Evolutionary conservation across 2,888 invertebrate species (phyloP).

Genomic region (Nesidiocoris tenuis): DNA sequence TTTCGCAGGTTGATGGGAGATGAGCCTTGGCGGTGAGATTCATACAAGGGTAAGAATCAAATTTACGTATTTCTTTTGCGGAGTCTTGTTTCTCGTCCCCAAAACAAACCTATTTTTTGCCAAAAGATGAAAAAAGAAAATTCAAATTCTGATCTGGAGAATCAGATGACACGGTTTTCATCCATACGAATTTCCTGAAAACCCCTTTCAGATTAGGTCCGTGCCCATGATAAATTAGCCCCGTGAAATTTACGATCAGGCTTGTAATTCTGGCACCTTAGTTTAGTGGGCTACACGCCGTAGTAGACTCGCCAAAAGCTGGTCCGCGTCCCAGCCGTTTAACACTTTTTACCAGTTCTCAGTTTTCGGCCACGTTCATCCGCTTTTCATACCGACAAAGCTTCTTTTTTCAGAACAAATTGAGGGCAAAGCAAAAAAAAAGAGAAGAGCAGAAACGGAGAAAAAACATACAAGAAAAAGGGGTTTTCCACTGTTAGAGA

Average conservation of each 20-base stretch:
- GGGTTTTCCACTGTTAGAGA: neutral
- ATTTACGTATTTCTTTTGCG: no score
- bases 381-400: neutral
- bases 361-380: constrained; percentile 1
- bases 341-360: no score
- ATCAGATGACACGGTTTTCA: neutral
- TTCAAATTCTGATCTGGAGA: no score
- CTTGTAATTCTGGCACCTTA: no score
- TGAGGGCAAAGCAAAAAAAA: neutral
- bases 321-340: no score
- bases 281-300: neutral
- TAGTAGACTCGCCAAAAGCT: no score
- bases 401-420: constrained; percentile 18
- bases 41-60: constrained; percentile 15
- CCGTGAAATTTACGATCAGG: no score
- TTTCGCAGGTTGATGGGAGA: constrained; percentile 33
- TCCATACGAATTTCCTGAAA: neutral
- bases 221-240: no score
- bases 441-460: neutral
- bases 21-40: constrained; percentile 30
- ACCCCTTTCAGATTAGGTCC: no score
- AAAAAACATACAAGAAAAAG: neutral
- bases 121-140: no score
- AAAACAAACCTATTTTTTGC: no score
- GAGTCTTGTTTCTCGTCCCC: neutral